Evolutionary conservation across 2,888 invertebrate genomes (phyloP).

Genomic region (Cheilosia impressa): DNA sequence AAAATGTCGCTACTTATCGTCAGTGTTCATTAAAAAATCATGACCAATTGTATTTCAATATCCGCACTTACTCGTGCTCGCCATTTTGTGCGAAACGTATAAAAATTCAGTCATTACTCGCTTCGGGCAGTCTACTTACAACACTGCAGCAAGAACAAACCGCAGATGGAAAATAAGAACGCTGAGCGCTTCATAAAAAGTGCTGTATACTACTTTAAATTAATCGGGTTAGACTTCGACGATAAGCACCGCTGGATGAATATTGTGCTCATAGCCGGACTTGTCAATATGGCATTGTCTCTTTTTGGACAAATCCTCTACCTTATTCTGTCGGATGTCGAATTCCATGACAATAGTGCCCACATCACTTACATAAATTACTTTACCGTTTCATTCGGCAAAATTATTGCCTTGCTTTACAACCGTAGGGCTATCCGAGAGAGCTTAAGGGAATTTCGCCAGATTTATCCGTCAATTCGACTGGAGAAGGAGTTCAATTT

Average conservation of each 20-base stretch:
- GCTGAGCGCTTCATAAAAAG: slow-evolving; percentile 1
- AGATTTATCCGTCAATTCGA: slow-evolving; percentile 29
- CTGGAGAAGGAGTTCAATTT: slow-evolving; percentile 16
- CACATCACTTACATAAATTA: slow-evolving; percentile 59
- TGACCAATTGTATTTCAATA: not conserved
- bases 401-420: slow-evolving; percentile 50
- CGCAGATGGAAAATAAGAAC: slow-evolving; percentile 24
- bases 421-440: slow-evolving; percentile 32
- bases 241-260: not conserved
- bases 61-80: not conserved
- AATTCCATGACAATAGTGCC: not conserved
- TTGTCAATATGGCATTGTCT: not conserved
- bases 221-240: slow-evolving; percentile 48
- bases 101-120: not conserved
- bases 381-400: slow-evolving; percentile 52
- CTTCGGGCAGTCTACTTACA: not conserved
- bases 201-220: slow-evolving; percentile 16
- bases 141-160: not conserved
- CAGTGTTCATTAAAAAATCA: not conserved
- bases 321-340: not conserved
- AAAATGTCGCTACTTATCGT: not conserved
- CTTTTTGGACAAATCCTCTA: not conserved
- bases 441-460: slow-evolving; percentile 31
- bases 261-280: not conserved
- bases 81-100: not conserved